Evolutionary conservation across 2,113 vertebrate genomes (phyloP), one percentile per base, ranked within the genome.

Genomic region (Sceloporus tristichus): DNA sequence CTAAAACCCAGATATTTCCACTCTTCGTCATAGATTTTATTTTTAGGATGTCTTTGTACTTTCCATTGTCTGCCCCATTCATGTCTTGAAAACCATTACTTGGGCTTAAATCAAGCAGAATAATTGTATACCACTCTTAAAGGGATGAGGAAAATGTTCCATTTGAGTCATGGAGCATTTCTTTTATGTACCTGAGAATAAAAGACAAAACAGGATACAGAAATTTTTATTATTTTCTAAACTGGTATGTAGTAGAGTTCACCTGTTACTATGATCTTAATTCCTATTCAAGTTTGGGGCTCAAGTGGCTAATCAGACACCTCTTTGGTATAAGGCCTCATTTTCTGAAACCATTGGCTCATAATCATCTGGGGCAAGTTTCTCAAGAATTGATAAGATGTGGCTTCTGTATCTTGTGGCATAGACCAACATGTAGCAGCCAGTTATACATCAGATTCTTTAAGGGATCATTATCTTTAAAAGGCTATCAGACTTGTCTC

Each of bases 21-120:
- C 48, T 25, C n/a, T 54, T 27, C 34, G 27, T 76, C 29, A 34
- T 18, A 3, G 68, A 13, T 62, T 2, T 2, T 75, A 6, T 5
- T 53, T 53, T 66, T 79, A 70, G 11, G 13, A 87, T 76, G 19
- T 9, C 2, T 87, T 88, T 77, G 29, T 81, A 38, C 38, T 82
- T 87, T 42, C 27, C 29, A 53, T 76, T 56, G 18, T 10, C 40
- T 74, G 29, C 13, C 18, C 59, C 8, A n/a, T 86, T 79, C 9
- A 29, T 59, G 48, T 71, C 11, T 56, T 19, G 34, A 4, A 86
- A 71, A 27, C 16, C 48, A 38, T 14, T 38, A 23, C 11, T 9
- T 29, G 62, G 21, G 13, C 42, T 77, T 71, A 81, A 56, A 66
- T 29, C 62, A 34, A 48, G 48, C 8, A 25, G 40, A 86, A 78